phyloP scores from a whole-genome alignment of 2,113 vertebrate genomes.

The Hirundichthys speculiger region DNA sequence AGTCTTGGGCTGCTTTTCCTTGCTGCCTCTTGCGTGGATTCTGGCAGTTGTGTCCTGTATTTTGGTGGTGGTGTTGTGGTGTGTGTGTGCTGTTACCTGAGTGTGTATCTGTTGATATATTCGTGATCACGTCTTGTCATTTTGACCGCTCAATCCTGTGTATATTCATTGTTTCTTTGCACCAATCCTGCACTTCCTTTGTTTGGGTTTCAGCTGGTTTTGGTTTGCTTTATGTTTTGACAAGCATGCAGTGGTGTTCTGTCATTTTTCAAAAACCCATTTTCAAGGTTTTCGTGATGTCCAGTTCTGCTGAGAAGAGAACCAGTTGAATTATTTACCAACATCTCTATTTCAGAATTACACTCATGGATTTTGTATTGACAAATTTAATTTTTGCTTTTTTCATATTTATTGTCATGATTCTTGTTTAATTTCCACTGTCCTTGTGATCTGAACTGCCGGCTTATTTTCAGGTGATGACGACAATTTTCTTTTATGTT shows the following conservation, averaged over 20 bases:
- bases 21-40: conserved; percentile 73
- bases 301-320: conserved; percentile 50
- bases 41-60: conserved; percentile 53
- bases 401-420: conserved; percentile 71
- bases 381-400: conserved; percentile 63
- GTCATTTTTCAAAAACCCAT: conserved; percentile 49
- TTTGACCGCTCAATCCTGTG: conserved; percentile 68
- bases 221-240: conserved; percentile 62
- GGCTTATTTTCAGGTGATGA: conserved; percentile 66
- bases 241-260: conserved; percentile 74
- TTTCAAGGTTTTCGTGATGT: conserved; percentile 55
- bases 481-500: conserved; percentile 39
- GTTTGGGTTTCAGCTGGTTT: conserved; percentile 53
- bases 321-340: conserved; percentile 59
- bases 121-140: conserved; percentile 53
- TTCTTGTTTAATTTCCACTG: conserved; percentile 69
- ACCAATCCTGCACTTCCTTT: conserved; percentile 55
- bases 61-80: conserved; percentile 45
- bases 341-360: conserved; percentile 74
- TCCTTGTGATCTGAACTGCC: conserved; percentile 66
- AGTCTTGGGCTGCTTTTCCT: conserved; percentile 81
- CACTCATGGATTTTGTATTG: conserved; percentile 65
- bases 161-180: conserved; percentile 63
- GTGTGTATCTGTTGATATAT: conserved; percentile 42
- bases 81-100: conserved; percentile 47